Evolutionary conservation across 1,140 invertebrate genomes (phyloP), one percentile per base, ranked within the genome.

Genomic region (Zaprionus nigranus): DNA sequence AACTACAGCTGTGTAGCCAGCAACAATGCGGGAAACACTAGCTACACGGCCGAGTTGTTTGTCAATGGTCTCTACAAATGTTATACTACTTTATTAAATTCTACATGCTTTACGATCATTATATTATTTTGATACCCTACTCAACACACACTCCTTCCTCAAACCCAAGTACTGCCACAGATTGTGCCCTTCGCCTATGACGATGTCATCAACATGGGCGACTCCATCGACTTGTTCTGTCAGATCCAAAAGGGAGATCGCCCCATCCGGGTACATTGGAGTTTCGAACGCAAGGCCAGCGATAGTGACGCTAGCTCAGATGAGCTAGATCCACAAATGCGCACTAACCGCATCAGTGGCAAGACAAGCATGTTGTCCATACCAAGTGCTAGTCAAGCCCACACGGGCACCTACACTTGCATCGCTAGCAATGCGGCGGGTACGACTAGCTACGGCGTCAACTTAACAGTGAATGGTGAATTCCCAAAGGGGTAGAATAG

Each of bases 241-340:
- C 30, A 95, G 84, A 92, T 93, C 46, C 81, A 95, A 76, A 97
- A 97, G 92, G 97, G 97, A 30, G 97, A 98, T 92, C 94, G 95
- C 70, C 97, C 97, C 6, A 93, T 98, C 58, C 95, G 95, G 61
- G 96, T 98, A 63, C 93, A 94, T 54, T 98, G 97, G 97, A 92
- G 75, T 51, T 91, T 91, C 22, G 92, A 93, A 54, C 83, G 93
- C 26, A 78, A 75, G 36, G 79, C 79, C 70, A 91, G 76, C 30
- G 92, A 90, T 79, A 91, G 85, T 34, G 92, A 94, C 58, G 61
- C 58, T 28, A 81, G 61, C 40, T 67, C 40, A 20, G 88, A 81
- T 17, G 58, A 66, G 30, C 40, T 65, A 6, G 87, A 92, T 65
- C 90, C 91, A 1, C 75, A 92, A 54, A 87, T 96, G 70, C 93